Evolutionary conservation across 2,797 vertebrate species (phyloP).

Genomic region (Propithecus deckenii): DNA sequence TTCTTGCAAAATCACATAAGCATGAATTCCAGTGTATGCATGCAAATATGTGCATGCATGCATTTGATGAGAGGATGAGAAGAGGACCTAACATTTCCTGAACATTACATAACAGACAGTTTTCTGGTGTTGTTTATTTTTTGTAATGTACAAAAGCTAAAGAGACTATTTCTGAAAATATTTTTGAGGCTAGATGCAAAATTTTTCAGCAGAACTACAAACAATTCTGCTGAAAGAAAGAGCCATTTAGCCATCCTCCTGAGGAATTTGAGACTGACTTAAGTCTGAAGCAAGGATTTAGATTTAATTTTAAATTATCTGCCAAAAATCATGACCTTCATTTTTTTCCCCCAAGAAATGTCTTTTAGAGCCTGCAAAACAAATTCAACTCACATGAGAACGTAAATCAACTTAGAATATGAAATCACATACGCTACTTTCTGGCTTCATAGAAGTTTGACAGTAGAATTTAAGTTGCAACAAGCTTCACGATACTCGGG

Average conservation of each 20-base stretch:
- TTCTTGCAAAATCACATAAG: neutral
- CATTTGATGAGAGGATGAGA: neutral
- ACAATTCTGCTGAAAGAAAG: neutral
- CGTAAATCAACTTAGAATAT: slow-evolving; percentile 56
- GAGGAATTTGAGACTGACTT: slow-evolving; percentile 49
- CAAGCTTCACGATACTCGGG: slow-evolving; percentile 25
- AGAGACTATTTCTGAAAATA: neutral
- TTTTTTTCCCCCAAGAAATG: neutral
- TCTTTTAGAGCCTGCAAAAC: slow-evolving; percentile 52
- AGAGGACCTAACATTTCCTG: neutral
- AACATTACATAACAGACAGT: neutral
- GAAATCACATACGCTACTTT: slow-evolving; percentile 53
- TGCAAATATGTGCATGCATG: neutral
- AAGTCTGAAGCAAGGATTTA: slow-evolving; percentile 51
- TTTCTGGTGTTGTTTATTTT: neutral
- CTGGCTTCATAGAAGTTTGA: slow-evolving; percentile 51
- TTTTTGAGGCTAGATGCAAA: slow-evolving; percentile 16
- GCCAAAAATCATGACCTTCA: slow-evolving; percentile 56
- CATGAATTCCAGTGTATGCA: neutral
- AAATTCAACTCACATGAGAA: slow-evolving; percentile 53
- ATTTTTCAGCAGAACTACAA: slow-evolving; percentile 22
- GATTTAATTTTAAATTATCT: slow-evolving; percentile 68
- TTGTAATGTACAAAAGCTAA: neutral
- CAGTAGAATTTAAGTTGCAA: slow-evolving; percentile 57
- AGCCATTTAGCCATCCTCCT: neutral